These are phyloP conservation scores for Amphimallon solstitiale DNA, from an alignment of 2,888 invertebrate species.

Conservation along the genomic window DNA sequence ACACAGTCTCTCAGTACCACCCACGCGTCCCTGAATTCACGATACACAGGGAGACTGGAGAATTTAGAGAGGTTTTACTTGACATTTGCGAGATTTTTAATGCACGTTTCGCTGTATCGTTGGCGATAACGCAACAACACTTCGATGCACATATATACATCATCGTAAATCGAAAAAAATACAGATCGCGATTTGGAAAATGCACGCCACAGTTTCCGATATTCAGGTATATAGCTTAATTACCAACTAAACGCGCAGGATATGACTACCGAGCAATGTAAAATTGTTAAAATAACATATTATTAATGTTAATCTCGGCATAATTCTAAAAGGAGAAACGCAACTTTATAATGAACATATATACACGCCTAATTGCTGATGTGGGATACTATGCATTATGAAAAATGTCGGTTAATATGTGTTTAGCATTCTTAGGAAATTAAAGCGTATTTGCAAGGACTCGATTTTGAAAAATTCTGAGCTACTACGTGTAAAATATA, in stretches of 20 bases:
- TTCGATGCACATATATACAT: background rate
- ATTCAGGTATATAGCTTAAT: slow-evolving; percentile 3
- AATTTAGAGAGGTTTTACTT: slow-evolving; percentile 19
- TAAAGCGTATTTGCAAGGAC: slow-evolving; percentile 10
- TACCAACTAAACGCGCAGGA: slow-evolving; percentile 14
- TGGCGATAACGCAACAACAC: no score
- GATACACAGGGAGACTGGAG: background rate
- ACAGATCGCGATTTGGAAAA: background rate
- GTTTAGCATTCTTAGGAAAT: slow-evolving; percentile 19
- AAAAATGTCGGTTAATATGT: slow-evolving; percentile 12
- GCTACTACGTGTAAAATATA: no score
- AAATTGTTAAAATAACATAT: slow-evolving; percentile 27
- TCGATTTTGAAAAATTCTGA: background rate
- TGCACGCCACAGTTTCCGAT: background rate
- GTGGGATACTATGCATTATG: slow-evolving; percentile 7
- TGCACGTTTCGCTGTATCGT: background rate
- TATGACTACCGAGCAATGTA: slow-evolving; percentile 23
- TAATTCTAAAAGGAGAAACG: slow-evolving; percentile 10
- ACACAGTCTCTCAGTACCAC: slow-evolving; percentile 34
- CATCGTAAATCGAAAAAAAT: slow-evolving; percentile 1
- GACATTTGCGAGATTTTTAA: slow-evolving; percentile 20
- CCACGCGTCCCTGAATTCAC: slow-evolving; percentile 12
- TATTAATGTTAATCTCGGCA: slow-evolving; percentile 25
- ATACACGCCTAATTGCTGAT: slow-evolving; percentile 1
- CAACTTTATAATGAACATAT: no score